Evolutionary conservation across 2,113 vertebrate genomes (phyloP), one percentile per base, ranked within the genome.

Genomic region (Aepyceros melampus): DNA sequence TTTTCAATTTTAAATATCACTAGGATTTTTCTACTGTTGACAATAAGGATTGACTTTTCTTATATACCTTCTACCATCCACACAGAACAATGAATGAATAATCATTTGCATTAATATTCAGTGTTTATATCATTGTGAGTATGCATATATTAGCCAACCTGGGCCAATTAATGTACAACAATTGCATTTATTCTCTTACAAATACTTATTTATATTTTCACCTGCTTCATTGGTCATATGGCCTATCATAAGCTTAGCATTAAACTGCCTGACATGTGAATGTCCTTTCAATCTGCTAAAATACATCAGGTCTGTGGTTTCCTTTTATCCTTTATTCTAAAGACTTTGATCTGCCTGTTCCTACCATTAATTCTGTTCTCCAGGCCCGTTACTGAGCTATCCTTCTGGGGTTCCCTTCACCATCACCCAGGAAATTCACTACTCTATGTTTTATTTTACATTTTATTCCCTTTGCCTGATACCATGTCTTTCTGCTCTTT

Each of bases 311-410:
- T n/a, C 58, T 95, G 91, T 4, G 0, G 14, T 79, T 97, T 85
- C 47, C 56, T 94, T 90, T 91, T 53, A 31, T 43, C 29, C 13
- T 74, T 47, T 17, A 31, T 7, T 81, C 56, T 5, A 19, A 36
- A 79, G 85, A 16, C 60, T 94, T 91, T 94, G 91, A 85, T 95
- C 88, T 76, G 25, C 3, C 45, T 87, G 29, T 23, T 87, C 2
- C 29, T 81, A 47, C 84, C 45, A 95, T 8, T 45, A 43, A 7
- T 23, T 36, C 14, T 29, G 27, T 81, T 97, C 58, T 47, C n/a
- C 12, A 12, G 74, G 31, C 31, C 11, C 49, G 33, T 16, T 29
- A 36, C 58, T 96, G 19, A 21, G 10, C 3, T 7, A 1, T 13
- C 49, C 89, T 53, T 33, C 27, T 60, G 81, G 27, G 58, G 0